phyloP scores from a whole-genome alignment of 2,888 invertebrate genomes.

The Meiosimyza decipiens region DNA sequence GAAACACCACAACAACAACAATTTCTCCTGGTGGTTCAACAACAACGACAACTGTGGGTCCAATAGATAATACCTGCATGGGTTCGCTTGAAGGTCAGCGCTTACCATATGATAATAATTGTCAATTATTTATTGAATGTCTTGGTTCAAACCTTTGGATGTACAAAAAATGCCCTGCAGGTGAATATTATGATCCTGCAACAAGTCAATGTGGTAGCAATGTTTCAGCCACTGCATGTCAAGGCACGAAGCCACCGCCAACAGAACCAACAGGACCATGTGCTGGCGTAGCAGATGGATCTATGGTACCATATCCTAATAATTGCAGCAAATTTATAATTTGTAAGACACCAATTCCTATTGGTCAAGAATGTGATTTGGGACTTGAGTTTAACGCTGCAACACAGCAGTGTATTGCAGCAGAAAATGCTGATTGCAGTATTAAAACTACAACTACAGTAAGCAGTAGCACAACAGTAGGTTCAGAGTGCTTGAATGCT shows the following conservation, averaged over 20 bases:
- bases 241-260: conserved; percentile 40
- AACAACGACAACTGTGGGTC: conserved; percentile 51
- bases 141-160: conserved; percentile 52
- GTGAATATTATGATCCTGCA: conserved; percentile 54
- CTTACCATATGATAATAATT: conserved; percentile 52
- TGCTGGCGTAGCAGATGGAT: conserved; percentile 9
- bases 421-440: conserved; percentile 50
- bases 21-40: conserved; percentile 36
- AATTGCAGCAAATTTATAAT: conserved; percentile 55
- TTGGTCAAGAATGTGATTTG: conserved; percentile 44
- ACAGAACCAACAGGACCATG: conserved; percentile 24
- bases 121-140: conserved; percentile 54
- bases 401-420: conserved; percentile 46
- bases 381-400: conserved; percentile 52
- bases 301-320: conserved; percentile 50
- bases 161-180: conserved; percentile 51
- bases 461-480: background rate
- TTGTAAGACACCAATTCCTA: conserved; percentile 50
- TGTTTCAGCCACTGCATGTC: conserved; percentile 53
- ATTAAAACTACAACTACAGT: conserved; percentile 10
- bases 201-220: conserved; percentile 48
- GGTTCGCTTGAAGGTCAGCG: conserved; percentile 40
- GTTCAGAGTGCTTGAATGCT: background rate
- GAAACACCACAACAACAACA: conserved; percentile 37
- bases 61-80: conserved; percentile 41